Conservation (phyloP, 2,797 vertebrate species). For the Euphonia xanthogaster region DNA sequence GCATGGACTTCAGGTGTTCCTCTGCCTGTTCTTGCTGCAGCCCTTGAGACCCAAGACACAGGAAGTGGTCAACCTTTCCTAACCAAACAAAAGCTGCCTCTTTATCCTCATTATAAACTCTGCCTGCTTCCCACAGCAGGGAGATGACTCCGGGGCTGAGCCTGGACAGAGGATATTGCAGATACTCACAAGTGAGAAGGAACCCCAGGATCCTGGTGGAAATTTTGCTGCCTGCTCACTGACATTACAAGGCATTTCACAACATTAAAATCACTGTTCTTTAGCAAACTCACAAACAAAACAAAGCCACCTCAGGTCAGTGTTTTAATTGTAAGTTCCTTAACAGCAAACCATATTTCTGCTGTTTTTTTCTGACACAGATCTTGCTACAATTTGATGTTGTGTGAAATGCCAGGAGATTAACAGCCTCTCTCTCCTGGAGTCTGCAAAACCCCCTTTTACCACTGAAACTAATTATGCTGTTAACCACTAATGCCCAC, state of each 20-base stretch:
- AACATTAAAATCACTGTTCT: neutral
- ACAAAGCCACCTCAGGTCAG: neutral
- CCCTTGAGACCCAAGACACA: neutral
- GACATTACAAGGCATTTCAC: neutral
- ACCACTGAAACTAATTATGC: constrained; percentile 63
- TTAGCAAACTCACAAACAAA: neutral
- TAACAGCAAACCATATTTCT: neutral
- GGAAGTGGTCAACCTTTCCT: neutral
- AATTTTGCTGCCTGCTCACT: neutral
- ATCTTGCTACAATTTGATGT: neutral
- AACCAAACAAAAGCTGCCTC: neutral
- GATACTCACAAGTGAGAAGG: fast-evolving
- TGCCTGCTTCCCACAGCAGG: neutral
- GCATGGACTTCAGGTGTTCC: fast-evolving
- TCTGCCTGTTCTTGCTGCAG: neutral
- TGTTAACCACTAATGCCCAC: constrained; percentile 30
- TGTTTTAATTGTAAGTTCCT: neutral
- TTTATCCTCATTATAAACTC: neutral
- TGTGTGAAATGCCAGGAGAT: constrained; percentile 18
- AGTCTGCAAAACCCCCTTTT: constrained; percentile 42
- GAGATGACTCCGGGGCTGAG: neutral
- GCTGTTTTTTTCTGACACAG: neutral
- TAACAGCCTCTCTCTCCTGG: constrained; percentile 1
- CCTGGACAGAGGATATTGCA: neutral
- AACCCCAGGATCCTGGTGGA: neutral